Evolutionary conservation across 2,888 invertebrate species (phyloP), one percentile per base, ranked within the genome.

Genomic region (Platynereis dumerilii): DNA sequence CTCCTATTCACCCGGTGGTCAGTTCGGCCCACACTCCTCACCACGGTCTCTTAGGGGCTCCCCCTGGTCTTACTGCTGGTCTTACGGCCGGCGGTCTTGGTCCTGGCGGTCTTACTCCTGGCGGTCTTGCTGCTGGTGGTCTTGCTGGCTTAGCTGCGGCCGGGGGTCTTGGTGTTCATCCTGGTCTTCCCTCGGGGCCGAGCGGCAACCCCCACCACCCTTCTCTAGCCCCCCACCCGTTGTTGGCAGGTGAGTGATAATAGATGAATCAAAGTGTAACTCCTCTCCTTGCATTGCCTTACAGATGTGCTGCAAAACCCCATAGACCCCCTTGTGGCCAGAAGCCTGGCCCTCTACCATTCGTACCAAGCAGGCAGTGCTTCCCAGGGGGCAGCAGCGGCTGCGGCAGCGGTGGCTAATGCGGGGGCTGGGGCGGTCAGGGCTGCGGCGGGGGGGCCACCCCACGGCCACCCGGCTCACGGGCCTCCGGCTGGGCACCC

Each of bases 271-370:
- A 34, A 34, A 34, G 34, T 34, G 12, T 7, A 7, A 5, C 34
- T 5, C 34, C 5, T 34, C 34, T 34, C 34, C 34, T 7, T 34
- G 34, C 22, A 2, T 62, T 62, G 48, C 56, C 27, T 62, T 62
- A 55, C 62, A 62, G 62, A 62, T 62, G 56, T 54, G 48, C 57
- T 62, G 22, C 62, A 62, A 34, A 34, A 12, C 29, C 24, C 56
- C 34, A 27, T 42, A 52, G 39, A 61, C 61, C 60, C 60, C 52
- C 55, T 62, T 55, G 45, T 62, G 57, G 62, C 56, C 22, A 55
- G 62, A 54, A 62, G 55, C 57, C 28, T 62, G 62, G 56, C 55
- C 56, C 42, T 62, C 42, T 62, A 57, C 56, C 39, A 62, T 27
- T 57, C 42, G 55, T 57, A 62, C 62, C 62, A 62, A 62, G 34